Evolutionary conservation across 2,888 invertebrate genomes (phyloP), one percentile per base, ranked within the genome.

Genomic region (Pseudococcus viburni): DNA sequence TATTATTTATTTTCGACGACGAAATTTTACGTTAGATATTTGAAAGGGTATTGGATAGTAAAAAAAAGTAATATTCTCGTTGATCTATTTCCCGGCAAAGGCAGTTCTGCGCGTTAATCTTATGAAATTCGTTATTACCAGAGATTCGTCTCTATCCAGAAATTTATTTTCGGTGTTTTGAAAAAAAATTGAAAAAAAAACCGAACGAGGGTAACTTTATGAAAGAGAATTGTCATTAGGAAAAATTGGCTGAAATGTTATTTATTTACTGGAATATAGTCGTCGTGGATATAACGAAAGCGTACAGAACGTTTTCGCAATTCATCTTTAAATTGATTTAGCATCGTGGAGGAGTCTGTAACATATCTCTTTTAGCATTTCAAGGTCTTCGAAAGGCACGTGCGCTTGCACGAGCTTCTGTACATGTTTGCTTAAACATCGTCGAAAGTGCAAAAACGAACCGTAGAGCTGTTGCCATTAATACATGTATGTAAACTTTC

Each of bases 161-260:
- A 64, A 55, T 55, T 68, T 68, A 19, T 68, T 68, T 26, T 68
- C 68, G 26, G 1, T 19, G 12, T 4, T 6, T 12, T 68, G 22
- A 26, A 1, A 68, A 68, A 68, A 68, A 68, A 68, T 68, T 68
- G 68, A 68, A 68, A n/a, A n/a, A n/a, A 64, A 64, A 68, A 19
- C n/a, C n/a, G 1, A 68, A 17, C 4, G 1, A 51, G 51, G 51
- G 15, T n/a, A n/a, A n/a, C 55, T 55, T 55, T 55, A 55, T n/a
- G n/a, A 26, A 12, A 68, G 26, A 68, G 26, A 26, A 68, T 26
- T 11, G 26, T 68, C 68, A 12, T 68, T 26, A 5, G 11, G 26
- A 11, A 68, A 26, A 68, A 68, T 26, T 26, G 68, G 9, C 68
- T 68, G 26, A 68, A 68, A 9, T 68, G 22, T 68, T 68, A 68